phyloP scores from a whole-genome alignment of 2,888 invertebrate genomes.

The Odontocerum albicorne region DNA sequence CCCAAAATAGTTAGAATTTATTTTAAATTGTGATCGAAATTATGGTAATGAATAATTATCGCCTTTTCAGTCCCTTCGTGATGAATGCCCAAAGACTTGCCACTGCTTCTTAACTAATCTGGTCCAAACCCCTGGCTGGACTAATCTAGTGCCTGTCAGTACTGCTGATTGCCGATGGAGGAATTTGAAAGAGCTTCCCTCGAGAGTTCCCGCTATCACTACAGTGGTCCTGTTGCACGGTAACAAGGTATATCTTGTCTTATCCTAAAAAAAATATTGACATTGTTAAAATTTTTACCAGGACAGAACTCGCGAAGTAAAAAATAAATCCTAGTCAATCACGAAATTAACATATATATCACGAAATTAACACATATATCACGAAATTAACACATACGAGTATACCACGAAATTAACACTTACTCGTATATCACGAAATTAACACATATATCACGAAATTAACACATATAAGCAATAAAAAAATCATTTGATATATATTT shows the following conservation, averaged over 20 bases:
- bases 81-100: conserved; percentile 64
- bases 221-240: conserved; percentile 65
- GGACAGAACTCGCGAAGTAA: too few relatives aligned
- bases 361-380: neutral
- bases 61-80: conserved; percentile 52
- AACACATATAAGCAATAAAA: too few relatives aligned
- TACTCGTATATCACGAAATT: too few relatives aligned
- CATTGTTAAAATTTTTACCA: conserved; percentile 11
- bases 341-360: neutral
- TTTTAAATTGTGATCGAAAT: too few relatives aligned
- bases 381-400: too few relatives aligned
- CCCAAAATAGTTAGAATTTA: too few relatives aligned
- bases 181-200: conserved; percentile 60
- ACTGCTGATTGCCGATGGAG: conserved; percentile 68
- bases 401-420: too few relatives aligned
- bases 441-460: too few relatives aligned
- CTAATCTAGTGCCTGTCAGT: conserved; percentile 62
- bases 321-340: neutral
- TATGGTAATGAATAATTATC: too few relatives aligned
- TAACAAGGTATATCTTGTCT: conserved; percentile 63
- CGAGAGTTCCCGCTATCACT: conserved; percentile 64
- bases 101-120: conserved; percentile 66
- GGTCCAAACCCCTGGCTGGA: conserved; percentile 51
- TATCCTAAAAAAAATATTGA: conserved; percentile 38
- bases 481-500: too few relatives aligned